Evolutionary conservation across 2,888 invertebrate species (phyloP), one percentile per base, ranked within the genome.

Genomic region (Zele albiditarsus): DNA sequence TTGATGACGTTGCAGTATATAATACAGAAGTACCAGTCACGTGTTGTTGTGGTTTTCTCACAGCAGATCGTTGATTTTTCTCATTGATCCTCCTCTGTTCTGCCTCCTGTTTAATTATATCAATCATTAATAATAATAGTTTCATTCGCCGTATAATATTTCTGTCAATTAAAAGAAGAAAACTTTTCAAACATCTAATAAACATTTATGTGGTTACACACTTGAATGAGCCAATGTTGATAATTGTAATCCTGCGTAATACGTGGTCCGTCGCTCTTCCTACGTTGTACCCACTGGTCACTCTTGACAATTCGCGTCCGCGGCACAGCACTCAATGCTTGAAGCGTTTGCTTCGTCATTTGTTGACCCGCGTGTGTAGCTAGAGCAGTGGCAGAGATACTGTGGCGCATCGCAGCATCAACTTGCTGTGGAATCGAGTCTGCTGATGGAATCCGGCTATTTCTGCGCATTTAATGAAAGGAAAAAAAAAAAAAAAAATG

Each of bases 141-240:
- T 62, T 8, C 20, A 20, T 16, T 38, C 27, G 0, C n/a, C 33
- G 3, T 53, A 20, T 38, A 28, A 42, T 49, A 31, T 20, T 70
- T 16, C 62, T 20, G 42, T 42, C 20, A 62, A 57, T 25, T 6
- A 27, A 60, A 28, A 33, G 12, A 20, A 6, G 2, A 62, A 71
- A 12, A 62, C 0, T 63, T 16, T 63, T n/a, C 4, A 33, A 33
- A 63, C 3, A 71, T 49, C 20, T n/a, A 46, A 46, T 46, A 46
- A 46, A 5, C 6, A 20, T 53, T 16, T 38, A 76, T 23, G 67
- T 25, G 53, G 46, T 12, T 33, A 82, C 80, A 83, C 83, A 94
- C 94, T 91, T 95, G 95, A 86, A 96, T 94, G n/a, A 98, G 91
- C 97, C 97, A 97, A 87, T 98, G 97, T 82, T 97, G 95, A 84